A percentile compares a stretch with the other conserved stretches of the same genome.
These are phyloP conservation scores for Parapsyche elsis DNA, from an alignment of 1,140 invertebrate genomes.

Conservation along the genomic window DNA sequence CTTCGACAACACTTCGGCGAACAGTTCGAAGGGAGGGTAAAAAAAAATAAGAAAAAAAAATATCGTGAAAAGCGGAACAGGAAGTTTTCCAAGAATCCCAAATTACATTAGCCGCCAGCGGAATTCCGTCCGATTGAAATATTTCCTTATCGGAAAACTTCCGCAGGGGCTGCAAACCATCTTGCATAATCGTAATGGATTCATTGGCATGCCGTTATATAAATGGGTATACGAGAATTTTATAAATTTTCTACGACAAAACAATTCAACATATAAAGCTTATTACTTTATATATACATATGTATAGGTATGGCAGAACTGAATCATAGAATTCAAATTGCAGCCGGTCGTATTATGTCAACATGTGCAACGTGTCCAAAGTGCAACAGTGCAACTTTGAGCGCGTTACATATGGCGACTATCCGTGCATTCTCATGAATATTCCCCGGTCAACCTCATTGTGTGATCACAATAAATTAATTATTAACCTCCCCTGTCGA, in stretches of 20 bases:
- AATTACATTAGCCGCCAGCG: constrained; percentile 43
- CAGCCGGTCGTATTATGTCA: too few species aligned
- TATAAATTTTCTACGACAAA: too few species aligned
- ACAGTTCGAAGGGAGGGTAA: not conserved
- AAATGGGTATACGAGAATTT: not conserved
- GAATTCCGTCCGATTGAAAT: constrained; percentile 45
- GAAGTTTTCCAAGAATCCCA: constrained; percentile 44
- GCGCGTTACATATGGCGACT: constrained; percentile 16
- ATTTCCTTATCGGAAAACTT: constrained; percentile 40
- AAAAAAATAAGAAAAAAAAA: not conserved
- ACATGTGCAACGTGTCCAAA: too few species aligned
- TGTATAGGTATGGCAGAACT: too few species aligned
- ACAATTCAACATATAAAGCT: too few species aligned
- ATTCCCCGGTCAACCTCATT: not conserved
- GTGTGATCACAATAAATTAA: constrained; percentile 34
- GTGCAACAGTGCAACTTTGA: not conserved
- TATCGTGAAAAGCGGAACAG: constrained; percentile 25
- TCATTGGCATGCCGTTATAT: constrained; percentile 12
- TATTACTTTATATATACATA: too few species aligned
- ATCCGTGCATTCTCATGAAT: constrained; percentile 21
- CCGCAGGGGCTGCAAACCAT: constrained; percentile 36
- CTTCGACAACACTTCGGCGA: not conserved
- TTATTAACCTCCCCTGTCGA: constrained; percentile 27
- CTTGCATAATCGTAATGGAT: constrained; percentile 34
- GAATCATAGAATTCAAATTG: too few species aligned